These are phyloP conservation scores for Parnassius smintheus DNA, from an alignment of 2,888 invertebrate genomes.

Conservation along the genomic window DNA sequence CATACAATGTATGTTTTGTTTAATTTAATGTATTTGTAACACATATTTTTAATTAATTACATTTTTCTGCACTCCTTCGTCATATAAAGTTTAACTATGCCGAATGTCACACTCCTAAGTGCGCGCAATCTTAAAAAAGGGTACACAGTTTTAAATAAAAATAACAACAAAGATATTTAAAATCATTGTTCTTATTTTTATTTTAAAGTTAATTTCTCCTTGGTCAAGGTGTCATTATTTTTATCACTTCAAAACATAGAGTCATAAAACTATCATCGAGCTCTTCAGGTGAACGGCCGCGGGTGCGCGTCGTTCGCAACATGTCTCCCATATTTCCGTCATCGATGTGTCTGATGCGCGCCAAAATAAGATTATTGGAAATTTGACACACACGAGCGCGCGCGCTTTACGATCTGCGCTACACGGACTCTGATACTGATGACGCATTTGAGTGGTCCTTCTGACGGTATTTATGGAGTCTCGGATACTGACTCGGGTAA, in stretches of 20 bases:
- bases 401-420: conserved; percentile 65
- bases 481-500: conserved; percentile 33
- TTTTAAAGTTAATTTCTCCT: conserved; percentile 22
- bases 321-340: conserved; percentile 76
- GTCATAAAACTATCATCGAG: conserved; percentile 70
- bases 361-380: conserved; percentile 80
- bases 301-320: conserved; percentile 61
- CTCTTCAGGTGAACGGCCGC: conserved; percentile 75
- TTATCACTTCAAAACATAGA: conserved; percentile 62
- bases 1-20: too few relatives aligned
- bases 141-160: too few relatives aligned
- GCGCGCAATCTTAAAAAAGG: too few relatives aligned
- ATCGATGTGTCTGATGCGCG: conserved; percentile 75
- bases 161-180: too few relatives aligned
- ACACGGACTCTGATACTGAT: conserved; percentile 59
- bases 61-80: too few relatives aligned
- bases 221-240: conserved; percentile 74
- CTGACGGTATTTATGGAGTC: conserved; percentile 55
- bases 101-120: too few relatives aligned
- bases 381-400: conserved; percentile 72
- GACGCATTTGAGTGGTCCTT: conserved; percentile 70
- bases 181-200: too few relatives aligned
- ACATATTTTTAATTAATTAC: too few relatives aligned
- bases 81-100: too few relatives aligned
- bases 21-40: too few relatives aligned